Base-by-base conservation (phyloP, 2,888 invertebrate genomes). In the Argynnis bischoffii region DNA sequence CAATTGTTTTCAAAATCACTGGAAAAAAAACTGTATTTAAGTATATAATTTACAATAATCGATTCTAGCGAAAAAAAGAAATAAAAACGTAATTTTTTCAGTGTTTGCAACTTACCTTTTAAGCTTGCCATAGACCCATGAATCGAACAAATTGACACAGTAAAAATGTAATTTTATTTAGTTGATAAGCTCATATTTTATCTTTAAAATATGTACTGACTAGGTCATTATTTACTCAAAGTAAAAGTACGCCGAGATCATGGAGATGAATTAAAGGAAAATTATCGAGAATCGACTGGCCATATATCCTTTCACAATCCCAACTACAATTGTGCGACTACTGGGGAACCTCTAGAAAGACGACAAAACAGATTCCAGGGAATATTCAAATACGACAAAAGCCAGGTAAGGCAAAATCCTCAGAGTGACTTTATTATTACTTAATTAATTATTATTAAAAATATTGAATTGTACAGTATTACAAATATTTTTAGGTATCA, bases 241-340 rank as follows among this genome's bases (percentile, higher is more conserved):
- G 87, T 86, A 31, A 85, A 77, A 77, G 67, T 80, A 35, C 78
- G 73, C 47, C 77, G 77, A 57, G 76, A 79, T 1, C 81, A 79
- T 0, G 75, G 76, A 1, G 80, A 77, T 0, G 90, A 87, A n/a
- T 65, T 85, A 63, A 92, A 92, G 70, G 90, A 92, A 65, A 85
- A 84, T 50, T 90, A 86, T 72, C 78, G 88, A 14, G 91, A 90
- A 41, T 94, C 95, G 21, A 93, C 95, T 74, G 96, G 96, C 55
- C 96, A 97, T 26, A 93, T 97, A 77, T 97, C 97, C 0, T 98
- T 97, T 87, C 96, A 97, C 56, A 98, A 98, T 91, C 98, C 98
- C 4, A 98, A 97, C 84, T 98, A 98, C 75, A 89, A 81, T 74
- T 85, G 87, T 83, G 95, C 95, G 76, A 93, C 94, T 54, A 93